phyloP scores from a whole-genome alignment of 2,888 invertebrate genomes.

The Cephus pygmeus region DNA sequence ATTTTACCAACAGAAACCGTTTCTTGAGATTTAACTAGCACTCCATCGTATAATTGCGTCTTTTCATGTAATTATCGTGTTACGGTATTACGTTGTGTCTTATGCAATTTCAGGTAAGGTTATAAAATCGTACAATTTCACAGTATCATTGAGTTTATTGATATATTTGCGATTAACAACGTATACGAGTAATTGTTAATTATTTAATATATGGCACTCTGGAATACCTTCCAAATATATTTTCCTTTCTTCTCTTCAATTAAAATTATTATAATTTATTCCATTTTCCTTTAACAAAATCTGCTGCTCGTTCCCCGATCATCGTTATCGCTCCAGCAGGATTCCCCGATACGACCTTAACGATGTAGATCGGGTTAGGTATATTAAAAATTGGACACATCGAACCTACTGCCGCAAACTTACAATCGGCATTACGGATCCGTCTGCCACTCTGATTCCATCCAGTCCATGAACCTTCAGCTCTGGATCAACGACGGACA shows the following conservation, averaged over 20 bases:
- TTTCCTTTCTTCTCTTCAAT: not conserved
- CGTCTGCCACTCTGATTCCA: constrained; percentile 68
- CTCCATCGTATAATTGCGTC: not conserved
- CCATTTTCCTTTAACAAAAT: constrained; percentile 63
- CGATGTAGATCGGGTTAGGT: not conserved
- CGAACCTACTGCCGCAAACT: constrained; percentile 24
- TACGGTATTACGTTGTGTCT: not conserved
- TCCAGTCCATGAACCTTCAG: constrained; percentile 73
- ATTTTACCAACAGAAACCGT: not conserved
- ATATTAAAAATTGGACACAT: not conserved
- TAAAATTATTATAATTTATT: constrained; percentile 26
- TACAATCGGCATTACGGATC: constrained; percentile 72
- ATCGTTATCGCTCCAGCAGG: constrained; percentile 70
- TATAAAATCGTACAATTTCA: not conserved
- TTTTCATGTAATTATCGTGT: not conserved
- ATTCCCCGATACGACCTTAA: constrained; percentile 66
- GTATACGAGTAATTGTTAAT: not conserved
- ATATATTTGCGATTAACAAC: not conserved
- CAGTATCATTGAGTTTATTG: not conserved
- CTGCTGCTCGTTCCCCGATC: constrained; percentile 71
- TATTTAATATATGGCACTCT: not conserved
- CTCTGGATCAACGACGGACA: constrained; percentile 80
- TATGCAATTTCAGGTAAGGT: not conserved
- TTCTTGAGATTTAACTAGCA: not conserved
- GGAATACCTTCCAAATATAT: not conserved